phyloP scores from a whole-genome alignment of 1,140 invertebrate species.

The Pseudomyrmex flavicornis region DNA sequence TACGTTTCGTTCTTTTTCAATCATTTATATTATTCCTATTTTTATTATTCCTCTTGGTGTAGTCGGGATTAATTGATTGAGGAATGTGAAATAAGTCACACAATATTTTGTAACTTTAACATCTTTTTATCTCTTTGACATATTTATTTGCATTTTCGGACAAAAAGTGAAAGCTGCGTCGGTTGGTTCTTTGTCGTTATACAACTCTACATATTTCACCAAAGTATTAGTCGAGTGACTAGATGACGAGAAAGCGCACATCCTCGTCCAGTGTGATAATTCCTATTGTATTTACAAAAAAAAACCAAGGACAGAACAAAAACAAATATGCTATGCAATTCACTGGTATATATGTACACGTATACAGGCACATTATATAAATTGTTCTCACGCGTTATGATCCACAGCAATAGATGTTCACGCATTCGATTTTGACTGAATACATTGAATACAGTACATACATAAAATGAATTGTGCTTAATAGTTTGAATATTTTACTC shows the following conservation, averaged over 20 bases:
- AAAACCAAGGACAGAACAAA: conserved; percentile 26
- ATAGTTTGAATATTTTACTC: neutral
- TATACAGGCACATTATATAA: too few relatives aligned
- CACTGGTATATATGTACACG: too few relatives aligned
- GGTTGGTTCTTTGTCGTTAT: conserved; percentile 33
- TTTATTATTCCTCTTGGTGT: too few relatives aligned
- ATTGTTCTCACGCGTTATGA: too few relatives aligned
- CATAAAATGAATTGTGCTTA: neutral
- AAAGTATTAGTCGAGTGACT: conserved; percentile 54
- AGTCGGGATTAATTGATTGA: too few relatives aligned
- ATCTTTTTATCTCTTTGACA: conserved; percentile 27
- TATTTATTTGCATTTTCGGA: conserved; percentile 23
- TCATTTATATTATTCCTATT: too few relatives aligned
- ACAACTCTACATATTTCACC: conserved; percentile 30
- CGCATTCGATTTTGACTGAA: too few relatives aligned
- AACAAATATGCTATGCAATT: conserved; percentile 22
- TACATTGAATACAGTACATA: too few relatives aligned
- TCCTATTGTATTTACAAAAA: conserved; percentile 51
- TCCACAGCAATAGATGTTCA: too few relatives aligned
- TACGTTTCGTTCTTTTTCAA: too few relatives aligned
- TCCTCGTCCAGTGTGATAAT: conserved; percentile 21
- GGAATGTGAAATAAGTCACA: neutral
- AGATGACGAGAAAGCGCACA: conserved; percentile 12
- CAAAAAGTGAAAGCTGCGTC: conserved; percentile 39
- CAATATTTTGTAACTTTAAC: conserved; percentile 2